Percentiles rank a stretch among this genome's conserved stretches.
These are phyloP conservation scores for Heliconius hewitsoni DNA, from an alignment of 1,140 invertebrate genomes.

Conservation along the genomic window DNA sequence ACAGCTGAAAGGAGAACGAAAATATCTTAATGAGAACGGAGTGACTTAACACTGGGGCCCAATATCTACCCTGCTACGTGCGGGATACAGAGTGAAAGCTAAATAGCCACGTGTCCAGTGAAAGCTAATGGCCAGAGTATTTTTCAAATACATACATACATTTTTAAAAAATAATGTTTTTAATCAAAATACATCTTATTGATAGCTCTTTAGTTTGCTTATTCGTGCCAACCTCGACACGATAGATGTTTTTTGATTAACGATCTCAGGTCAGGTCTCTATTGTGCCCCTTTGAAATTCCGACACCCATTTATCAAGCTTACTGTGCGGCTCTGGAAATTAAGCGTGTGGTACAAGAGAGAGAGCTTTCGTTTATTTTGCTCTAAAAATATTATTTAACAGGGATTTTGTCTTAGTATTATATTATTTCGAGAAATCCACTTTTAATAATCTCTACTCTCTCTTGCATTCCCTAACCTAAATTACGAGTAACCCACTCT, in stretches of 20 bases:
- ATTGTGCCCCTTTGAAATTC: slow-evolving; percentile 76
- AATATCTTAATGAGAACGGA: no score
- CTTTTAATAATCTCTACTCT: no score
- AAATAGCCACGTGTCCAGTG: no score
- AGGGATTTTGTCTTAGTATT: neutral
- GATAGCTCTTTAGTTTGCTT: slow-evolving; percentile 22
- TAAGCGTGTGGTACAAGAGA: slow-evolving; percentile 54
- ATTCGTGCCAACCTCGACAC: slow-evolving; percentile 50
- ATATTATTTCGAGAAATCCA: no score
- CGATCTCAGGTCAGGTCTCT: slow-evolving; percentile 69
- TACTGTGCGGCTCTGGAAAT: slow-evolving; percentile 69
- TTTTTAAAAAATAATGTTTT: neutral
- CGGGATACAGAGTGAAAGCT: no score
- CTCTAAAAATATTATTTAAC: neutral
- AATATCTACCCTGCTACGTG: no score
- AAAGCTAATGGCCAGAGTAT: no score
- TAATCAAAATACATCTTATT: neutral
- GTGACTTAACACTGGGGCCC: no score
- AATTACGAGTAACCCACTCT: no score
- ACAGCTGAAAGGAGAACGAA: no score
- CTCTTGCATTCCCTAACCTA: no score
- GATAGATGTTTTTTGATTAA: slow-evolving; percentile 74
- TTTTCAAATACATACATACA: no score
- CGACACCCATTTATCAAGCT: slow-evolving; percentile 78
- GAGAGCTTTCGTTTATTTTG: neutral